phyloP scores from a whole-genome alignment of 2,888 invertebrate genomes.

The Morinoia aosen region DNA sequence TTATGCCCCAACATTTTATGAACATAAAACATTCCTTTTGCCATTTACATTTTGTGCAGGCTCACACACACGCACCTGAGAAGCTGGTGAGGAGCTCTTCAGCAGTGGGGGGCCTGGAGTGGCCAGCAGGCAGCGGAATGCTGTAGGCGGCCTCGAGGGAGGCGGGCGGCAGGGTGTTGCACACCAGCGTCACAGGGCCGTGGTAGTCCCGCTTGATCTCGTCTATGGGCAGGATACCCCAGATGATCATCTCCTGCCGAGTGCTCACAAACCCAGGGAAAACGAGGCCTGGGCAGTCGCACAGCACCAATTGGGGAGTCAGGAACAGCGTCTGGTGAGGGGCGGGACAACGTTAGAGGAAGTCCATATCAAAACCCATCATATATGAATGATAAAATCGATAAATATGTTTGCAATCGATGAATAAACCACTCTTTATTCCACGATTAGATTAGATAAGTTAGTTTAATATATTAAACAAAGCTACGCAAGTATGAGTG shows the following conservation, averaged over 20 bases:
- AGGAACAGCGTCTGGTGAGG: slow-evolving; percentile 83
- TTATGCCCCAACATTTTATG: too few species aligned
- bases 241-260: slow-evolving; percentile 93
- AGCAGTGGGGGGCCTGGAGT: slow-evolving; percentile 78
- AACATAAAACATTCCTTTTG: too few species aligned
- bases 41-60: too few species aligned
- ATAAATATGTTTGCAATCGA: too few species aligned
- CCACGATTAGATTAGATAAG: too few species aligned
- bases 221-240: slow-evolving; percentile 97
- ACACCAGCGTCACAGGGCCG: slow-evolving; percentile 86
- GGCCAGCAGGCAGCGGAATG: slow-evolving; percentile 82
- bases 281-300: slow-evolving; percentile 98
- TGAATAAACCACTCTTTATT: too few species aligned
- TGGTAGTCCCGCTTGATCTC: slow-evolving; percentile 88
- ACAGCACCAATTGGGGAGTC: slow-evolving; percentile 84
- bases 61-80: background rate
- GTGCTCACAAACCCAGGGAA: slow-evolving; percentile 97
- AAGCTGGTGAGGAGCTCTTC: slow-evolving; percentile 84
- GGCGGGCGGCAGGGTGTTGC: slow-evolving; percentile 82
- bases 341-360: background rate
- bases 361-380: background rate
- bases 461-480: too few species aligned
- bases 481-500: too few species aligned
- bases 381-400: too few species aligned
- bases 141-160: slow-evolving; percentile 84